A percentile compares a stretch with the other conserved stretches of the same genome.
Evolutionary conservation across 2,888 invertebrate genomes (phyloP).

Genomic region (Caprella mutica): DNA sequence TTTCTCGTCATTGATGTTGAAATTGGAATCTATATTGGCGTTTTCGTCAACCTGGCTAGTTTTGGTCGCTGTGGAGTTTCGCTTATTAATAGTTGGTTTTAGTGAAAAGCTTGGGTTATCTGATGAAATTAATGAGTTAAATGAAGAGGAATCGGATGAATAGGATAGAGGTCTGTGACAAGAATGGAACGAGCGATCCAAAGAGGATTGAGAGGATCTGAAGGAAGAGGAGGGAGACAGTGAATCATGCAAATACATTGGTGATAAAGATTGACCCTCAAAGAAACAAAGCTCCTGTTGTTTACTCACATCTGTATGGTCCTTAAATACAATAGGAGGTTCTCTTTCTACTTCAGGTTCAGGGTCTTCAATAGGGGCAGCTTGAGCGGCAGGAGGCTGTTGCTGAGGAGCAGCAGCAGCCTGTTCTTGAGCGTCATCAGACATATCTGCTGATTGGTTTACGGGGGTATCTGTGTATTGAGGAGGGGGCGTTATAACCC

Average conservation of each 20-base stretch:
- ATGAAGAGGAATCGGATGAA: background rate
- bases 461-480: no score
- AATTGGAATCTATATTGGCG: background rate
- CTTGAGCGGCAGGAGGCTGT: background rate
- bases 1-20: no score
- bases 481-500: no score
- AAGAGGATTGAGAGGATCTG: background rate
- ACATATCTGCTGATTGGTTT: no score
- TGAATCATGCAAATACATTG: slow-evolving; percentile 3
- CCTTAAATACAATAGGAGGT: slow-evolving; percentile 33
- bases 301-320: slow-evolving; percentile 33
- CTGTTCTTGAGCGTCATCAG: slow-evolving; percentile 1
- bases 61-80: background rate
- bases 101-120: slow-evolving; percentile 2
- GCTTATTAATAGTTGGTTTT: background rate
- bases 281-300: no score
- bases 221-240: slow-evolving; percentile 1
- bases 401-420: slow-evolving; percentile 4
- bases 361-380: slow-evolving; percentile 3
- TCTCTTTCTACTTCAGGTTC: slow-evolving; percentile 32
- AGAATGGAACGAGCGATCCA: no score
- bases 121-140: background rate
- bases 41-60: background rate
- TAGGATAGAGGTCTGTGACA: no score
- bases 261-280: no score